phyloP scores from a whole-genome alignment of 2,888 invertebrate genomes.

The Drosophila barbarae region DNA sequence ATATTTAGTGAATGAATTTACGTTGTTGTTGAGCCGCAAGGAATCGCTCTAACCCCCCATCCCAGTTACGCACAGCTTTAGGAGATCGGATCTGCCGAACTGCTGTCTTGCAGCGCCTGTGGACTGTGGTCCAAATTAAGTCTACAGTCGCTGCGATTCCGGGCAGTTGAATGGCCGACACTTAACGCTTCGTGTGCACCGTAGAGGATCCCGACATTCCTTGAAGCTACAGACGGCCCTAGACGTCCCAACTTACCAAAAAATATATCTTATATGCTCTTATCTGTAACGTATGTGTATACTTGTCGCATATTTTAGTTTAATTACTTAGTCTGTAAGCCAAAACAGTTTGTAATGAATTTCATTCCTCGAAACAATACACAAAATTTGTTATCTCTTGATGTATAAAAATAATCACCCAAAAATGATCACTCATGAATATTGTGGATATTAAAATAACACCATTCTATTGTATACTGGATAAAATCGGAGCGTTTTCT shows the following conservation, averaged over 20 bases:
- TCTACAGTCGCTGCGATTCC: conserved; percentile 57
- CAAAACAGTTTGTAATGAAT: conserved; percentile 40
- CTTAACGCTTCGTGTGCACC: conserved; percentile 18
- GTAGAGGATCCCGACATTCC: conserved; percentile 41
- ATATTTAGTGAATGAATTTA: conserved; percentile 61
- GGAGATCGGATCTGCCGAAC: conserved; percentile 37
- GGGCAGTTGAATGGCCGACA: conserved; percentile 45
- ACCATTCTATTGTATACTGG: conserved; percentile 35
- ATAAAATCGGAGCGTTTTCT: neutral
- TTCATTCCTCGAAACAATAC: conserved; percentile 40
- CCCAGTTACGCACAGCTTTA: conserved; percentile 30
- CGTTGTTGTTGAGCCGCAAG: conserved; percentile 42
- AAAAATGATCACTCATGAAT: conserved; percentile 49
- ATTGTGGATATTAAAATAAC: conserved; percentile 52
- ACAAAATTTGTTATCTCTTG: conserved; percentile 36
- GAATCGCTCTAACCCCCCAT: conserved; percentile 28
- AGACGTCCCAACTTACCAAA: conserved; percentile 68
- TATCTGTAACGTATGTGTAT: conserved; percentile 48
- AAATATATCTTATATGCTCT: conserved; percentile 57
- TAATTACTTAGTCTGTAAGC: conserved; percentile 58
- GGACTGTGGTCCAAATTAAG: conserved; percentile 63
- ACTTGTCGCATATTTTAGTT: conserved; percentile 53
- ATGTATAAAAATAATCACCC: conserved; percentile 35
- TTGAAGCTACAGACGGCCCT: conserved; percentile 41
- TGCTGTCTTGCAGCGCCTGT: conserved; percentile 67